These are phyloP conservation scores for Corythucha ciliata DNA, from an alignment of 2,888 invertebrate genomes.

Conservation along the genomic window DNA sequence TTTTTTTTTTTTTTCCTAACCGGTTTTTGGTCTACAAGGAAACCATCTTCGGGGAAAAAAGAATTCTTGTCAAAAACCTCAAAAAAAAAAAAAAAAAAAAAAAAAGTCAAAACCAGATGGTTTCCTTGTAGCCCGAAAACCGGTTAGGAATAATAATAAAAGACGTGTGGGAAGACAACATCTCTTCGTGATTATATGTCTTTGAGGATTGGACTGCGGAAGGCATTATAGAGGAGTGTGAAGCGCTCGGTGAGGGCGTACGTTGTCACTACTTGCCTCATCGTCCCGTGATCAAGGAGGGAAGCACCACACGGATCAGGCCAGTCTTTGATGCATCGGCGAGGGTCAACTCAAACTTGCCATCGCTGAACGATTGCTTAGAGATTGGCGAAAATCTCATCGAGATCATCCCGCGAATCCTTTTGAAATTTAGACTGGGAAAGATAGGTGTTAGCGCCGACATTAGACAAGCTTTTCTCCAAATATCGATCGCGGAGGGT, in stretches of 20 bases:
- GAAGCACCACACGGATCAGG: constrained; percentile 26
- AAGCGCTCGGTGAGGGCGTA: neutral
- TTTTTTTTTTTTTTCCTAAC: too few species aligned
- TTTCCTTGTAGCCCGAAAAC: too few species aligned
- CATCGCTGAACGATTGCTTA: constrained; percentile 34
- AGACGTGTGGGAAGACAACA: too few species aligned
- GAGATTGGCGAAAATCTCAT: constrained; percentile 32
- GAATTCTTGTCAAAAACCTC: too few species aligned
- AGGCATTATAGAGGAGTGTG: constrained; percentile 36
- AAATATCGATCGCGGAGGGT: constrained; percentile 33
- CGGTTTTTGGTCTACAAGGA: too few species aligned
- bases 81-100: too few species aligned
- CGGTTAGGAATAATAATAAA: too few species aligned
- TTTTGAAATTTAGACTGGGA: constrained; percentile 26
- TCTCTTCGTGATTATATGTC: too few species aligned
- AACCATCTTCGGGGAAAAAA: too few species aligned
- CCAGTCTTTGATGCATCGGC: constrained; percentile 34
- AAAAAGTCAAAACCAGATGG: too few species aligned
- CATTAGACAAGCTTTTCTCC: constrained; percentile 38
- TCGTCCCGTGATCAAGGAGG: constrained; percentile 26
- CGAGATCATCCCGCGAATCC: constrained; percentile 28
- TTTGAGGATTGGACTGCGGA: constrained; percentile 35
- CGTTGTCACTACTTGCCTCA: constrained; percentile 26
- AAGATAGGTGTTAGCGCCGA: constrained; percentile 28
- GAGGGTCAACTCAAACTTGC: constrained; percentile 11